These are phyloP conservation scores for Danio choprae DNA, from an alignment of 2,797 vertebrate genomes.

Conservation along the genomic window DNA sequence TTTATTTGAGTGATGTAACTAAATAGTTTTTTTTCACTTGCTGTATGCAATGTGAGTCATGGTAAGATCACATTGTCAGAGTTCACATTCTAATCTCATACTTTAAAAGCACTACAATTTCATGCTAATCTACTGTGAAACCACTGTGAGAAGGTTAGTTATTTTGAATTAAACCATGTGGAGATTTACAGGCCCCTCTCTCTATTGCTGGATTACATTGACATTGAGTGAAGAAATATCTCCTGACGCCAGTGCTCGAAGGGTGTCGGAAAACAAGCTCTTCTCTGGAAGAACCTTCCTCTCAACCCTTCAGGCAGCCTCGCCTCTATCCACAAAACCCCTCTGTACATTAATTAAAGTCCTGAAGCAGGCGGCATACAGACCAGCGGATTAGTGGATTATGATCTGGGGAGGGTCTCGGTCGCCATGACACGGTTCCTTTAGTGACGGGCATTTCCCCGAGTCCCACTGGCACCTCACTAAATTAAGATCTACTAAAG, in stretches of 20 bases:
- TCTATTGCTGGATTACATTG: slow-evolving; percentile 32
- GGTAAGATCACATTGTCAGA: not conserved
- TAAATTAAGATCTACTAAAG: slow-evolving; percentile 56
- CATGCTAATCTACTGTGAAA: slow-evolving; percentile 6
- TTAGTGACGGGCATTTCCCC: slow-evolving; percentile 86
- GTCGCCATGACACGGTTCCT: slow-evolving; percentile 84
- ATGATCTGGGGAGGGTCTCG: slow-evolving; percentile 86
- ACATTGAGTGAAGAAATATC: slow-evolving; percentile 49
- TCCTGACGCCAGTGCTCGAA: slow-evolving; percentile 49
- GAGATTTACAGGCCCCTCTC: not conserved
- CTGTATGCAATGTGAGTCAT: not conserved
- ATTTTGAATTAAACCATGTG: slow-evolving; percentile 32
- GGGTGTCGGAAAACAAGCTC: slow-evolving; percentile 41
- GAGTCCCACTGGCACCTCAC: slow-evolving; percentile 85
- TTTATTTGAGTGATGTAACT: not conserved
- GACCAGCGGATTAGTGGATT: slow-evolving; percentile 98
- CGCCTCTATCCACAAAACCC: slow-evolving; percentile 56
- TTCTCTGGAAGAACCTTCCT: slow-evolving; percentile 34
- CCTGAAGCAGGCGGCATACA: slow-evolving; percentile 87
- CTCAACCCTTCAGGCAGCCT: slow-evolving; percentile 53
- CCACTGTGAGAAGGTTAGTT: not conserved
- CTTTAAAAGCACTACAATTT: not conserved
- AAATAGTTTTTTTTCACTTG: too few species aligned
- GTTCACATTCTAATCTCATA: not conserved
- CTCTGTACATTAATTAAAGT: slow-evolving; percentile 95